phyloP scores from a whole-genome alignment of 2,113 vertebrate genomes.

The Amazona vittata region DNA sequence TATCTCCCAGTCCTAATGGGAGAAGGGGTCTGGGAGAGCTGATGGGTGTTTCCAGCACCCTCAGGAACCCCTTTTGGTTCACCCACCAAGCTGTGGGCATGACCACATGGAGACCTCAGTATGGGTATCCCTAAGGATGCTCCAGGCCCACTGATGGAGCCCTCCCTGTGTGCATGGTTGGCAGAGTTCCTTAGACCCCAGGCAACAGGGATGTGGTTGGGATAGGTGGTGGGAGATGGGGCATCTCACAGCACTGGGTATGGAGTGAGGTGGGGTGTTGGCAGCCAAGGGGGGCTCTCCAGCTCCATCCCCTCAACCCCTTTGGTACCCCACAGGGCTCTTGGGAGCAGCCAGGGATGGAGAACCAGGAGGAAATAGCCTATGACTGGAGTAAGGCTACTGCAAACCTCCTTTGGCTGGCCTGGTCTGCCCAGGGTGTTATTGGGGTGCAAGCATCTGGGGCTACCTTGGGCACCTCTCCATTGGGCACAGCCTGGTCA shows the following conservation, averaged over 20 bases:
- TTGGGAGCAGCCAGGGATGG: neutral
- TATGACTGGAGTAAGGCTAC: neutral
- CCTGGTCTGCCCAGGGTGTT: neutral
- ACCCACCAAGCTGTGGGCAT: fast-evolving
- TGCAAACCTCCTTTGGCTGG: neutral
- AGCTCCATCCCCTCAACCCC: neutral
- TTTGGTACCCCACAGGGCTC: fast-evolving
- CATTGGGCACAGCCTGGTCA: fast-evolving
- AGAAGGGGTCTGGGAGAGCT: neutral
- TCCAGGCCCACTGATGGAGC: fast-evolving
- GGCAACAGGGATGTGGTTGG: fast-evolving
- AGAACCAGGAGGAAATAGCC: neutral
- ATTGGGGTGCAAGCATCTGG: fast-evolving
- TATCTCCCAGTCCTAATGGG: no score
- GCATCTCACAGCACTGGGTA: fast-evolving
- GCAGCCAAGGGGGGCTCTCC: neutral
- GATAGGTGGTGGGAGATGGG: neutral
- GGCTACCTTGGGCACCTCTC: neutral
- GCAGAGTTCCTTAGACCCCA: fast-evolving
- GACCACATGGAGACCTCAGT: fast-evolving
- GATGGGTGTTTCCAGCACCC: neutral
- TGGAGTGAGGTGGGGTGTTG: neutral
- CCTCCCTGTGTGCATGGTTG: fast-evolving
- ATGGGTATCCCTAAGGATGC: fast-evolving
- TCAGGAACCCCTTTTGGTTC: neutral